phyloP scores from a whole-genome alignment of 2,797 vertebrate species.

The Dipus sagitta region DNA sequence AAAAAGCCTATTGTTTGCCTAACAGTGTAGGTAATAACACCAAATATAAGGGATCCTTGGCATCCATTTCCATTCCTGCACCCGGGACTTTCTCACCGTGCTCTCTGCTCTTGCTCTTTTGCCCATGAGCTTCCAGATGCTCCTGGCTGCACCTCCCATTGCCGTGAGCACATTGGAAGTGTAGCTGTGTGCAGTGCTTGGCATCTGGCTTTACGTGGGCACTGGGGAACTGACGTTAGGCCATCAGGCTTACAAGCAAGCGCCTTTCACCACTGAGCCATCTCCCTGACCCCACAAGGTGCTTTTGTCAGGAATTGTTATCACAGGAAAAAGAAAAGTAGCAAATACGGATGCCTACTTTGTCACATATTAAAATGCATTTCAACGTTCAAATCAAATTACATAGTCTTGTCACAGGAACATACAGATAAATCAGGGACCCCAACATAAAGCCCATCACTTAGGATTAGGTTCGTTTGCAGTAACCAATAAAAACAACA shows the following conservation, averaged over 20 bases:
- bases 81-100: neutral
- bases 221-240: too few relatives aligned
- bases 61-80: neutral
- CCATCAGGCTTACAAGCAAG: too few relatives aligned
- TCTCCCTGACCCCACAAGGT: neutral
- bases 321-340: neutral
- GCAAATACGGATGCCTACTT: neutral
- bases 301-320: neutral
- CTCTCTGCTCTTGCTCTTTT: too few relatives aligned
- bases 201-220: too few relatives aligned
- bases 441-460: neutral
- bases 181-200: too few relatives aligned
- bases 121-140: too few relatives aligned
- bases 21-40: neutral
- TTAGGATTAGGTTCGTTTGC: slow-evolving; percentile 5
- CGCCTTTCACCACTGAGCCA: too few relatives aligned
- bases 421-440: neutral
- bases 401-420: neutral
- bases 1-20: neutral
- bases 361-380: neutral
- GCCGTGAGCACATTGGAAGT: too few relatives aligned
- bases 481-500: neutral
- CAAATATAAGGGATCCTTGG: neutral
- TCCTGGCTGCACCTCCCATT: too few relatives aligned
- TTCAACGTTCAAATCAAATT: slow-evolving; percentile 4